Evolutionary conservation across 2,797 vertebrate species (phyloP), one percentile per base, ranked within the genome.

Genomic region (Arctocebus calabarensis): DNA sequence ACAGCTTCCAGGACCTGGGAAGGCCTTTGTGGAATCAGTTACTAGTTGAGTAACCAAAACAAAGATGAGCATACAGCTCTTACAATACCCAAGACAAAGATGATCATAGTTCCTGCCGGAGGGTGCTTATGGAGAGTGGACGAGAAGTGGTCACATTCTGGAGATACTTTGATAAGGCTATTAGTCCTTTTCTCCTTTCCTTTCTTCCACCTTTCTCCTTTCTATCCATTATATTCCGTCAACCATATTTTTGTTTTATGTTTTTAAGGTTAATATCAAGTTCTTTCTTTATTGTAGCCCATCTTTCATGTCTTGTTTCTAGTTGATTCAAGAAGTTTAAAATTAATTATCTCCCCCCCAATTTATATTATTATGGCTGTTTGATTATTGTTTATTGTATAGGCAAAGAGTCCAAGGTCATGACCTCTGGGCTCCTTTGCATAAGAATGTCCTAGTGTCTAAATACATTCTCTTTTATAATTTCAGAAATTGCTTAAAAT

Each of bases 401-500:
- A 87, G 66, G 16, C 34, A 88, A 37, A 68, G 37, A 90, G 74
- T 61, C 45, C 32, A 91, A 78, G 71, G 27, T 85, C 19, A 85
- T 61, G 20, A 81, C 13, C 11, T 77, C 29, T 45, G 71, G 59
- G 16, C 10, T 87, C 23, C 23, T 66, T 79, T 79, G 29, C 75
- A 86, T 34, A 88, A 91, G 43, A 62, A 83, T 84, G 75, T 79
- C 34, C 37, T 94, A 37, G 48, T 45, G 45, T 82, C 16, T 48
- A 93, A 96, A 43, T 84, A 27, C 6, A 68, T n/a, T 87, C 23
- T 59, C 12, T 71, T 79, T 91, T 59, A 74, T 91, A 29, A 77
- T 78, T 94, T 91, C 22, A 71, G 43, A 92, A 97, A 62, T 77
- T 86, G 27, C 6, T 82, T 91, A 77, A 73, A 86, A 66, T 82